Evolutionary conservation across 2,888 invertebrate species (phyloP).

Genomic region (Zaprionus obscuricornis): DNA sequence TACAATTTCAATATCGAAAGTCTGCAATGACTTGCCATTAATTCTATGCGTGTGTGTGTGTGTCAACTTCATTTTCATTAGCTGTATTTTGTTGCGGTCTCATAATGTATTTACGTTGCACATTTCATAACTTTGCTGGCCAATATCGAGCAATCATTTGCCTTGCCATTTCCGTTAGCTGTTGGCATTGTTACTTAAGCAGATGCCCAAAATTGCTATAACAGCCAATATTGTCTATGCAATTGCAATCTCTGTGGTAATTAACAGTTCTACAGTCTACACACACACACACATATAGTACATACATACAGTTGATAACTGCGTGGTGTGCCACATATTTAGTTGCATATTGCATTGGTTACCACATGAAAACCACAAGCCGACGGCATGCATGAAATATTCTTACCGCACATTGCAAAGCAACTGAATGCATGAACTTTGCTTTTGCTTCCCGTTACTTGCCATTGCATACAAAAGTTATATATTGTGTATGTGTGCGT

Average conservation of each 20-base stretch:
- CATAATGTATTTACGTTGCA: conserved; percentile 25
- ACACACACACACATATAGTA: not conserved
- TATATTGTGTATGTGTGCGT: too few relatives aligned
- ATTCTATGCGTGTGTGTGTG: not conserved
- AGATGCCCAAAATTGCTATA: too few relatives aligned
- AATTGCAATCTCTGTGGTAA: conserved; percentile 1
- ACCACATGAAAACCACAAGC: conserved; percentile 1
- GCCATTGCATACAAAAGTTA: too few relatives aligned
- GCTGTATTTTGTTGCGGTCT: conserved; percentile 31
- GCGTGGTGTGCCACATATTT: conserved; percentile 1
- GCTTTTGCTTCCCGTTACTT: too few relatives aligned
- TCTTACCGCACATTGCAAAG: not conserved
- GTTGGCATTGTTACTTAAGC: conserved; percentile 25
- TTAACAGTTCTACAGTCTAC: not conserved
- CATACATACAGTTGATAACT: conserved; percentile 9
- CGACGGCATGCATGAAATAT: not conserved
- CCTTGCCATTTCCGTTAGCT: conserved; percentile 33
- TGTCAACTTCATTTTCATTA: conserved; percentile 8
- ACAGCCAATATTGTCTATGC: not conserved
- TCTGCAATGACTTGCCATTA: not conserved
- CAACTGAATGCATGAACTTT: too few relatives aligned
- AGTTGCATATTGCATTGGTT: conserved; percentile 15
- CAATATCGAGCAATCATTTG: not conserved
- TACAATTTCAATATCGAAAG: too few relatives aligned
- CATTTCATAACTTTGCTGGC: not conserved